Percentiles rank a stretch among this genome's conserved stretches.
Evolutionary conservation across 1,140 invertebrate species (phyloP).

Genomic region (Sitobion miscanthi): DNA sequence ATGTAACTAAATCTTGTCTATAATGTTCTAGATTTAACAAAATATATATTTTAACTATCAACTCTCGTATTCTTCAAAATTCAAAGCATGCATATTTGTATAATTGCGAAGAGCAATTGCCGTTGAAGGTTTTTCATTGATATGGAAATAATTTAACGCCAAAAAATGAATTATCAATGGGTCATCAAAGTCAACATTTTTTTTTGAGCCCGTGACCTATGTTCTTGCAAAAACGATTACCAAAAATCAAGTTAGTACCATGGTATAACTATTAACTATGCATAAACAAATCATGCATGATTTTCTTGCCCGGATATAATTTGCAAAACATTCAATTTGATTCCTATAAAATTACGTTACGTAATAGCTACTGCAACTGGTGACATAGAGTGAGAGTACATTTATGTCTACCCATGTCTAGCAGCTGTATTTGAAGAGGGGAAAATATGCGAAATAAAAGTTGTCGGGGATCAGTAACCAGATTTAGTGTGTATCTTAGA

Average conservation of each 20-base stretch:
- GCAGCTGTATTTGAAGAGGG: neutral
- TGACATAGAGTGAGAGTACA: neutral
- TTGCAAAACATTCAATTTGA: slow-evolving; percentile 7
- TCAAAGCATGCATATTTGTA: neutral
- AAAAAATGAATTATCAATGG: neutral
- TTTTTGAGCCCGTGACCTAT: neutral
- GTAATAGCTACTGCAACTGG: slow-evolving; percentile 11
- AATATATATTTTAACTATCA: neutral
- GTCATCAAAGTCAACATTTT: neutral
- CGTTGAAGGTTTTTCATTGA: neutral
- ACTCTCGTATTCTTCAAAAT: neutral
- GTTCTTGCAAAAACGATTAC: neutral
- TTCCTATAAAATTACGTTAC: neutral
- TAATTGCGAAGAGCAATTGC: neutral
- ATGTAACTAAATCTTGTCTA: neutral
- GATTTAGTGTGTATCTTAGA: neutral
- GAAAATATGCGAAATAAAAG: slow-evolving; percentile 34
- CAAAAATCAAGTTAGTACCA: neutral
- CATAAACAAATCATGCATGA: neutral
- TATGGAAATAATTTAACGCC: neutral
- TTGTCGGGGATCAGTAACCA: slow-evolving; percentile 29
- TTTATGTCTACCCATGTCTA: neutral
- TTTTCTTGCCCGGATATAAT: slow-evolving; percentile 37
- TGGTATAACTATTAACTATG: neutral
- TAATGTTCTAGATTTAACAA: neutral